Base-by-base conservation (phyloP, 2,888 invertebrate genomes). In the Netelia melanura region DNA sequence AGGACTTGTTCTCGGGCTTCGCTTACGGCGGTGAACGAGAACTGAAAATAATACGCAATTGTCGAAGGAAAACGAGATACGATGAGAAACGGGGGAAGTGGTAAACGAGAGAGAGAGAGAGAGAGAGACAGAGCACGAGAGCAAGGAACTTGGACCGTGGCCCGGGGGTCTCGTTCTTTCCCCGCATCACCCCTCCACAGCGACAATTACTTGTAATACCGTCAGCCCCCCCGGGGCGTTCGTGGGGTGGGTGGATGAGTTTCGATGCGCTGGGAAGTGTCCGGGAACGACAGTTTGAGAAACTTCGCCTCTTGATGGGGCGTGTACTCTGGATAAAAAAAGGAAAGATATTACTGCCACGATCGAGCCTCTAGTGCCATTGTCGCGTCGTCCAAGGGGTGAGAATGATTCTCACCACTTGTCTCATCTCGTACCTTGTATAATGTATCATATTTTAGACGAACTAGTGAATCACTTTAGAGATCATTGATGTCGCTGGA, bases 121-220 rank as follows among this genome's bases (percentile, higher is more conserved):
- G 54, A 54, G 54, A 17, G 54, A 54, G 67, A 52, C 21, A 21
- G 21, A 21, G 1, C 21, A 21, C 21, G 61, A 38, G 79, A 14
- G 76, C 43, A 25, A 82, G 80, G 52, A 72, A 75, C 67, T 79
- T 75, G 67, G 14, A 61, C 71, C 75, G 67, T 76, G 79, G 74
- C 79, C 75, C 76, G 77, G 61, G 80, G 83, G 84, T 61, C 74
- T 81, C 84, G 58, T 79, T 67, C 72, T n/a, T 68, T 62, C 44
- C n/a, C 71, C 79, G n/a, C 80, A 82, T 78, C 76, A 82, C 86
- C 86, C 91, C 90, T 90, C 90, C 87, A 89, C 86, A 90, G 92
- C 90, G 92, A 93, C 93, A 93, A 93, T 93, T 93, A 92, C 93
- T 93, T 90, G 92, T 93, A 93, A 93, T 92, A 91, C 92, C 90